A percentile compares a stretch with the other conserved stretches of the same genome.
Evolutionary conservation across 1,140 invertebrate species (phyloP).

Genomic region (Bemisia tabaci): DNA sequence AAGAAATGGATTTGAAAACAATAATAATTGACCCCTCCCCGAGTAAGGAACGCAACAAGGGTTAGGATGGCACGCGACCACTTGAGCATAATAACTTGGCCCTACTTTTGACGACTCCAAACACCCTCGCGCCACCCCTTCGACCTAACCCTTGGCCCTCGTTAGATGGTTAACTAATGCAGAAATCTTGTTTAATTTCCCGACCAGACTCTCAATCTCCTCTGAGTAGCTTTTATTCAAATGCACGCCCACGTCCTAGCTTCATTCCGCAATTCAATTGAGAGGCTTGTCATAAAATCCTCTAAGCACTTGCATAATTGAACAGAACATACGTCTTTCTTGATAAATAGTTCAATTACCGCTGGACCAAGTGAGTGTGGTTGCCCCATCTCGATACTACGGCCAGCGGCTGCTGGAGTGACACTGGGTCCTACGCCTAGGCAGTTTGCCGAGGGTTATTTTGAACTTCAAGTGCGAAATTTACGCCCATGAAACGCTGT

Average conservation of each 20-base stretch:
- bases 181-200: not conserved
- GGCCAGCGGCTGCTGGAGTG: no score
- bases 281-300: no score
- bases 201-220: not conserved
- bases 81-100: not conserved
- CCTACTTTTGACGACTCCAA: not conserved
- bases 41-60: not conserved
- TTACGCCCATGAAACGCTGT: no score
- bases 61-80: not conserved
- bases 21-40: not conserved
- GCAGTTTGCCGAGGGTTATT: no score
- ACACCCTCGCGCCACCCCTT: not conserved
- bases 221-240: not conserved
- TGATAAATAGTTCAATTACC: no score
- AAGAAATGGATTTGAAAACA: not conserved
- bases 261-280: not conserved
- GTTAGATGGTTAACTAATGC: not conserved
- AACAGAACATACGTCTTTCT: no score
- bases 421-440: no score
- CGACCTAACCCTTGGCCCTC: not conserved
- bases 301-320: no score
- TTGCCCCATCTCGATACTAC: no score
- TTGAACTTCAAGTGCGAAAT: no score
- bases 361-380: no score
- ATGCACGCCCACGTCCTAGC: not conserved